These are phyloP conservation scores for Myiozetetes cayanensis DNA, from an alignment of 2,113 vertebrate genomes.

Conservation along the genomic window DNA sequence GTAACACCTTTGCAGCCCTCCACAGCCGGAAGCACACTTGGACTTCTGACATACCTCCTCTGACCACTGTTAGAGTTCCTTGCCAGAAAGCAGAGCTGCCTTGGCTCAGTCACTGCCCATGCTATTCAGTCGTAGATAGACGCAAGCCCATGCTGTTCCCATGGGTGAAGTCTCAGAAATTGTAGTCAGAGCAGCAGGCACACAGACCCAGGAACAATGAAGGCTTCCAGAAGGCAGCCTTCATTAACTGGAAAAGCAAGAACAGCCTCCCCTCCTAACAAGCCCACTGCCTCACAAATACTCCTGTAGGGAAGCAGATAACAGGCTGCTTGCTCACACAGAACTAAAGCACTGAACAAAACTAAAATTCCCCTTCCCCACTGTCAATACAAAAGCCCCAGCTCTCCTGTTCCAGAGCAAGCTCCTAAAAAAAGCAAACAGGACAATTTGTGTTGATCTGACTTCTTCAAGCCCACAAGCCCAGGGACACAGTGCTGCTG, in stretches of 20 bases:
- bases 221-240: neutral
- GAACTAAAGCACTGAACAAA: neutral
- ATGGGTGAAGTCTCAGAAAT: neutral
- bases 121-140: neutral
- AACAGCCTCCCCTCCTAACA: neutral
- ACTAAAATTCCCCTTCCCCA: neutral
- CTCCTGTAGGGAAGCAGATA: neutral
- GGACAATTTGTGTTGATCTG: neutral
- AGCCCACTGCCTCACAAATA: neutral
- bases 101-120: neutral
- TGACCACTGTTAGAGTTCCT: neutral
- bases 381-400: neutral
- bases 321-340: neutral
- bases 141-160: neutral
- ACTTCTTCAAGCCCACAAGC: neutral
- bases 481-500: neutral
- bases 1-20: neutral
- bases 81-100: neutral
- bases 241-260: neutral
- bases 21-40: neutral
- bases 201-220: neutral
- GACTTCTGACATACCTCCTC: neutral
- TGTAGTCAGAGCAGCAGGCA: neutral
- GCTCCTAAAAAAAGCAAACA: neutral
- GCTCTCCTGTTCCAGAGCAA: neutral